These are phyloP conservation scores for Charadrius vociferus DNA, from an alignment of 2,113 vertebrate species.

Conservation along the genomic window DNA sequence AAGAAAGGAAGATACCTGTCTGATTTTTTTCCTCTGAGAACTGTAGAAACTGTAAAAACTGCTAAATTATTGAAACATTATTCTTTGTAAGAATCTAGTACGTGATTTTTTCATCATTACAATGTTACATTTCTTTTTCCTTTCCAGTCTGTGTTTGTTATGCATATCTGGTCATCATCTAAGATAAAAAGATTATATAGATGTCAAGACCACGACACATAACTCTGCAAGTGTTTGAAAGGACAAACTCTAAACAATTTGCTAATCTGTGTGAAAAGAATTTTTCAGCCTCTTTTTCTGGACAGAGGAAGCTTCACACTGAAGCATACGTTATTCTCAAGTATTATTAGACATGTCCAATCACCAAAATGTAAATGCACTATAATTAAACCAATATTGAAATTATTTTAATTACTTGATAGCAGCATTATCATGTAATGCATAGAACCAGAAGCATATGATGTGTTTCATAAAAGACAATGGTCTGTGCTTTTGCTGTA, in stretches of 20 bases:
- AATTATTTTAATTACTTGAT: not conserved
- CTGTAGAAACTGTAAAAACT: not conserved
- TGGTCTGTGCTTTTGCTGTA: not conserved
- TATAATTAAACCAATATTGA: not conserved
- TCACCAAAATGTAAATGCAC: not conserved
- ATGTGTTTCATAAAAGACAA: not conserved
- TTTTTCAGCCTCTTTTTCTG: not conserved
- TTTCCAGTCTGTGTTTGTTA: not conserved
- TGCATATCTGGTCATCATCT: not conserved
- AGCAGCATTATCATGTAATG: not conserved
- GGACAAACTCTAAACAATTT: not conserved
- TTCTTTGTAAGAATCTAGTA: not conserved
- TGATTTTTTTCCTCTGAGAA: not conserved
- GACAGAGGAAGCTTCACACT: not conserved
- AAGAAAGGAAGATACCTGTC: not conserved
- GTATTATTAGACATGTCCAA: not conserved
- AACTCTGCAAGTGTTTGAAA: not conserved
- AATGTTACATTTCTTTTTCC: not conserved
- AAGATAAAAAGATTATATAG: not conserved
- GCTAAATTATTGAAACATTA: not conserved
- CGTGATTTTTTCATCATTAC: not conserved
- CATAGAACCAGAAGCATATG: not conserved
- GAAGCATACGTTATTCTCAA: not conserved
- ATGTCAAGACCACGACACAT: not conserved
- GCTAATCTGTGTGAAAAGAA: not conserved